A percentile compares a stretch with the other conserved stretches of the same genome.
These are phyloP conservation scores for Anseranas semipalmata DNA, from an alignment of 2,113 vertebrate species.

Conservation along the genomic window DNA sequence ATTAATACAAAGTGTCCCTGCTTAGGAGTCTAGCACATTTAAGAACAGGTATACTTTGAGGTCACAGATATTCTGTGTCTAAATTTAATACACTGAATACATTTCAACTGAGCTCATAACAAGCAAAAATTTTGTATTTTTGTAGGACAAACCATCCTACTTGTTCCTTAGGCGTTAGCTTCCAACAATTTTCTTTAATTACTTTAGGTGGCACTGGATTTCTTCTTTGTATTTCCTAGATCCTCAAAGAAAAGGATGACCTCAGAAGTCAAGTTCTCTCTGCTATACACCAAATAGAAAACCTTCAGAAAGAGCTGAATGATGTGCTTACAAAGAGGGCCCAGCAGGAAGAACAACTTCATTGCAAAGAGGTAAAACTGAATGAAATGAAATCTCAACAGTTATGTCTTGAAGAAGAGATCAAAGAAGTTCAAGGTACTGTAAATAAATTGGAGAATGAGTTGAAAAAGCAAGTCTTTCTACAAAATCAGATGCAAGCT, in stretches of 20 bases:
- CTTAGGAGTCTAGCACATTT: not conserved
- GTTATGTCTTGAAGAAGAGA: slow-evolving; percentile 83
- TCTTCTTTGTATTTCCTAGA: slow-evolving; percentile 70
- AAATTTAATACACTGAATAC: not conserved
- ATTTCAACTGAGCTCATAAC: not conserved
- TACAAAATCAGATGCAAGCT: slow-evolving; percentile 74
- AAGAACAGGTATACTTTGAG: not conserved
- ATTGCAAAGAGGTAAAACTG: slow-evolving; percentile 83
- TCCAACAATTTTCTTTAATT: not conserved
- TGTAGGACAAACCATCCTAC: not conserved
- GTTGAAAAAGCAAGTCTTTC: slow-evolving; percentile 72
- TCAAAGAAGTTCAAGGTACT: slow-evolving; percentile 78
- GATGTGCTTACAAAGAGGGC: slow-evolving; percentile 85
- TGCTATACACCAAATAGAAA: slow-evolving; percentile 86
- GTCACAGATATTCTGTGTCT: not conserved
- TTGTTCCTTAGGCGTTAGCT: not conserved
- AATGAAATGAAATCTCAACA: slow-evolving; percentile 79
- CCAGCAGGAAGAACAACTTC: slow-evolving; percentile 88
- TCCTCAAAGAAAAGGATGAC: slow-evolving; percentile 84
- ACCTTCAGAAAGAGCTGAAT: slow-evolving; percentile 83
- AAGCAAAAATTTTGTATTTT: not conserved
- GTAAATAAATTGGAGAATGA: slow-evolving; percentile 79
- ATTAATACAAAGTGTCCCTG: not conserved
- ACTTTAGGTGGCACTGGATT: not conserved
- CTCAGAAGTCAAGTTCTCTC: slow-evolving; percentile 82